Base-by-base conservation (phyloP, 1,140 invertebrate species). In the Drosophila chauvacae region DNA sequence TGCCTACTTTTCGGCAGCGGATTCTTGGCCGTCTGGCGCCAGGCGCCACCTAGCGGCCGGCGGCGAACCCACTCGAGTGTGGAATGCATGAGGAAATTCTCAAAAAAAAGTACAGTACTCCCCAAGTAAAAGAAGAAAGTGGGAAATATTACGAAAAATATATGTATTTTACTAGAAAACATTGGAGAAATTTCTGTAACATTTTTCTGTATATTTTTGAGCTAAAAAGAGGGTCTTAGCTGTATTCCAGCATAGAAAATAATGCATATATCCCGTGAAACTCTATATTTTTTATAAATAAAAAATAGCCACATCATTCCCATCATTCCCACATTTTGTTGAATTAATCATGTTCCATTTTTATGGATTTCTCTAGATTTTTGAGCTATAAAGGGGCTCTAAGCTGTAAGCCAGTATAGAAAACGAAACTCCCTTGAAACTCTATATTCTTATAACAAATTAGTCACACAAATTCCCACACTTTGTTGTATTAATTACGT, bases 31-130 rank as follows among this genome's bases (percentile, higher is more conserved):
- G 16, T 44, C 51, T 77, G 61, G 71, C 75, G 73, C 73, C 80
- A 81, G 64, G 63, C 73, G 75, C 74, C 80, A 82, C 41, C 80
- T 81, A 66, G 45, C 51, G 79, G 57, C 30, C 42, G 26, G 44
- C 47, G 62, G 62, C 62, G 14, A 0, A 44, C 39, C 48, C 60
- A 63, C 20, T 56, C 14, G 7, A 56, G 35, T 56, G 48, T 30
- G 60, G 28, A 26, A 53, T 62, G 44, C 44, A 53, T 30, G 18
- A 41, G 23, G 20, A 57, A 42, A 57, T 44, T 57, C 23, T 3
- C 3, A 13, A 23, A 26, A 57, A n/a, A 42, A 26, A 6, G 20
- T 42, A 57, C 55, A 57, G 55, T 42, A 13, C 7, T 7, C 6
- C 0, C 35, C 26, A 10, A 39, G 16, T 16, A 26, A 26, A 11